Evolutionary conservation across 2,888 invertebrate species (phyloP).

Genomic region (Sycophila texana): DNA sequence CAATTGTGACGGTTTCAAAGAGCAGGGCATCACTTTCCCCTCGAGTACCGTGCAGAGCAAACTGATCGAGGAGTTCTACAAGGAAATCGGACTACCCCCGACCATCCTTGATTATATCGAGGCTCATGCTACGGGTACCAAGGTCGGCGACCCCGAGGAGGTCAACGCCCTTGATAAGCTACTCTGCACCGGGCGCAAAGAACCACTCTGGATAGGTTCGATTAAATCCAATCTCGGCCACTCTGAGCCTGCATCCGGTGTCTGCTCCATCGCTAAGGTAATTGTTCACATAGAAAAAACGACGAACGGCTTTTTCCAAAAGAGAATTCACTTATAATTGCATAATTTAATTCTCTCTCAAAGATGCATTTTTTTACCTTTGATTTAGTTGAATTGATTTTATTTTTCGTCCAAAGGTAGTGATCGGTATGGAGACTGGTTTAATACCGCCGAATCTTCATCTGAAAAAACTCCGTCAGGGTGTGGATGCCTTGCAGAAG

Average conservation of each 20-base stretch:
- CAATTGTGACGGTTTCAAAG: conserved; percentile 77
- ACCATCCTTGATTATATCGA: conserved; percentile 79
- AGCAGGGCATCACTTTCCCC: conserved; percentile 61
- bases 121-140: conserved; percentile 85
- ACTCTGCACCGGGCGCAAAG: conserved; percentile 77
- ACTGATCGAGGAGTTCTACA: conserved; percentile 77
- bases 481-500: conserved; percentile 79
- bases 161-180: conserved; percentile 86
- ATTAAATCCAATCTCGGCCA: conserved; percentile 96
- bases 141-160: conserved; percentile 93
- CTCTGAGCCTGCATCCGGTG: conserved; percentile 89
- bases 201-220: conserved; percentile 90
- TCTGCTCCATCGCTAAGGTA: conserved; percentile 89
- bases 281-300: background rate
- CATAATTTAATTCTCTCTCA: too few species aligned
- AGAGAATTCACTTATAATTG: too few species aligned
- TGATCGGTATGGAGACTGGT: conserved; percentile 88
- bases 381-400: background rate
- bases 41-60: conserved; percentile 27
- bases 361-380: background rate
- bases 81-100: conserved; percentile 79
- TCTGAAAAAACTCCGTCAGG: conserved; percentile 80
- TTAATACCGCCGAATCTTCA: conserved; percentile 90
- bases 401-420: conserved; percentile 74
- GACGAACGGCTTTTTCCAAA: too few species aligned